A percentile compares a stretch with the other conserved stretches of the same genome.
Conservation (phyloP, 2,113 vertebrate species). For the Tragelaphus imberbis region DNA sequence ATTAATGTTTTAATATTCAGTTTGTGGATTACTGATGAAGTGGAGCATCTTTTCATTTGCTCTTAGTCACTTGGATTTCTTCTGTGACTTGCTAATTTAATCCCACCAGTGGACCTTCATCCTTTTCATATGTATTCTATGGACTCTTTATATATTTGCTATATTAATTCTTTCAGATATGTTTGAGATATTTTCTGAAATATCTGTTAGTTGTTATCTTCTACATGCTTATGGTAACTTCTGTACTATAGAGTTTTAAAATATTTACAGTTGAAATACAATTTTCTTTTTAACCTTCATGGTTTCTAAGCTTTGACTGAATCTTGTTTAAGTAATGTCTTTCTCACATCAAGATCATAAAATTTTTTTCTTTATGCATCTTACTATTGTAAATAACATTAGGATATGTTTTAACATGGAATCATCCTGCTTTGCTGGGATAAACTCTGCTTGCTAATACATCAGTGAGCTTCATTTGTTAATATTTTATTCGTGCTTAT, state of each 20-base stretch:
- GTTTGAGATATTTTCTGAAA: neutral
- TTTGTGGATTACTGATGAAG: neutral
- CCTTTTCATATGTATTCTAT: neutral
- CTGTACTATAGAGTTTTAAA: neutral
- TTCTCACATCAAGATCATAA: neutral
- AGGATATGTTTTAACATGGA: neutral
- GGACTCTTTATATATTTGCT: neutral
- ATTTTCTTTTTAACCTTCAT: neutral
- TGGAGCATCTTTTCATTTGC: neutral
- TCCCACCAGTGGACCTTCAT: neutral
- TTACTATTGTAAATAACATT: neutral
- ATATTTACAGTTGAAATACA: neutral
- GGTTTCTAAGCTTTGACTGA: neutral
- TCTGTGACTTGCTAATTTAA: neutral
- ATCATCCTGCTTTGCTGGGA: neutral
- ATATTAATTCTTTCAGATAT: neutral
- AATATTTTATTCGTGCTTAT: neutral
- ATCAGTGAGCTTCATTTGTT: neutral
- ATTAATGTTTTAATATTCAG: neutral
- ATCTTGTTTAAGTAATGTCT: neutral
- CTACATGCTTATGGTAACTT: neutral
- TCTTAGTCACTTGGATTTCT: neutral
- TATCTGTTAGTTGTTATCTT: neutral
- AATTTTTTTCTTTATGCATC: neutral
- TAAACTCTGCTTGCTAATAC: neutral